These are phyloP conservation scores for Trachelus iudaicus DNA, from an alignment of 2,888 invertebrate species.

Conservation along the genomic window DNA sequence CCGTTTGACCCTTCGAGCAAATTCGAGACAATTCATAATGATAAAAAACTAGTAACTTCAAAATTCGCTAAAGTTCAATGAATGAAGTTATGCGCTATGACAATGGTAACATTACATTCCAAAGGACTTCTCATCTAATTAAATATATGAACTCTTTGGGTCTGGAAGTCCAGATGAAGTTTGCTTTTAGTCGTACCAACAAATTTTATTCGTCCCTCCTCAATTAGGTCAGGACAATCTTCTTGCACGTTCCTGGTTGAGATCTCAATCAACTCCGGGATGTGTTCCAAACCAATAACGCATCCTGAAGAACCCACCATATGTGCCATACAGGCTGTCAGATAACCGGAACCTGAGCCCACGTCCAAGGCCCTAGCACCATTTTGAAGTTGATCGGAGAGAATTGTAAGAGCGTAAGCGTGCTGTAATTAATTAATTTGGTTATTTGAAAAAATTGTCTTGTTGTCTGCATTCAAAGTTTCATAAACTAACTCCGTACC, in stretches of 20 bases:
- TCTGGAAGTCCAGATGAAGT: too few species aligned
- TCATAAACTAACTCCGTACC: neutral
- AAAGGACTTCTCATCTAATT: too few species aligned
- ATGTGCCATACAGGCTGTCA: conserved; percentile 70
- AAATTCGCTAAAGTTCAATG: too few species aligned
- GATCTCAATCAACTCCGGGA: conserved; percentile 67
- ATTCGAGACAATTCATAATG: conserved; percentile 9
- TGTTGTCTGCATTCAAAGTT: neutral
- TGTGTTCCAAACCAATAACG: conserved; percentile 70
- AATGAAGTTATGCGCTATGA: too few species aligned
- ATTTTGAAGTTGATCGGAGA: conserved; percentile 77
- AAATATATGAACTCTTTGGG: too few species aligned
- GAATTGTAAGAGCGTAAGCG: conserved; percentile 88
- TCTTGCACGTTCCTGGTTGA: conserved; percentile 67
- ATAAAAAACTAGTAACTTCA: too few species aligned
- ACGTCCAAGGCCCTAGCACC: conserved; percentile 70
- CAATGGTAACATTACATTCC: too few species aligned
- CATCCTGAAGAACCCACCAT: conserved; percentile 69
- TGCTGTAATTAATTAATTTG: conserved; percentile 71
- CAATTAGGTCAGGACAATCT: conserved; percentile 52
- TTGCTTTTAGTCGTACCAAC: conserved; percentile 41
- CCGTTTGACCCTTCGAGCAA: conserved; percentile 38
- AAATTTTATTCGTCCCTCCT: conserved; percentile 55
- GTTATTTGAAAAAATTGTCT: neutral
- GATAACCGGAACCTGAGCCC: conserved; percentile 71